phyloP scores from a whole-genome alignment of 2,888 invertebrate species.

The Nomada goodeniana region DNA sequence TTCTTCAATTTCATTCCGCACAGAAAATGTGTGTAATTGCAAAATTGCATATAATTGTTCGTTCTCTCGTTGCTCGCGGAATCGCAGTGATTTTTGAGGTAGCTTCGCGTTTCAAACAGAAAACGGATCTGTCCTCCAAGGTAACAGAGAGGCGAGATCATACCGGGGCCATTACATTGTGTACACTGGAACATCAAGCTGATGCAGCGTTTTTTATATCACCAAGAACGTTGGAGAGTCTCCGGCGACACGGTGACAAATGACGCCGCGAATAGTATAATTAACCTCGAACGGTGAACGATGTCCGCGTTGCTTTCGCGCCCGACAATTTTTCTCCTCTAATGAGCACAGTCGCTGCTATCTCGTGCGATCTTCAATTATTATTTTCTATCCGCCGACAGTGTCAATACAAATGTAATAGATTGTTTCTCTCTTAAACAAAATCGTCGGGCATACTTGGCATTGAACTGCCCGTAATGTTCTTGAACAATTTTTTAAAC shows the following conservation, averaged over 20 bases:
- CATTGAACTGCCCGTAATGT: too few relatives aligned
- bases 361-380: conserved; percentile 16
- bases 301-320: not conserved
- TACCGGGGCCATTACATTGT: conserved; percentile 8
- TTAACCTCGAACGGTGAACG: conserved; percentile 28
- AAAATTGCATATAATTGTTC: too few relatives aligned
- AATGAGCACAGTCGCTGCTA: not conserved
- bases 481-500: too few relatives aligned
- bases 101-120: not conserved
- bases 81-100: not conserved
- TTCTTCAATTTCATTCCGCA: too few relatives aligned
- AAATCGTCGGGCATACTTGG: too few relatives aligned
- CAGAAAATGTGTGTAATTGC: too few relatives aligned
- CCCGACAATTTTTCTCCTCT: conserved; percentile 27
- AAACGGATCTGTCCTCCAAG: conserved; percentile 7
- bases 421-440: too few relatives aligned
- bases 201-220: conserved; percentile 23
- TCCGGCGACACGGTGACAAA: conserved; percentile 18
- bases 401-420: too few relatives aligned
- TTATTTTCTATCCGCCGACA: not conserved
- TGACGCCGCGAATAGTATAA: conserved; percentile 28
- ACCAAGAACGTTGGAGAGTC: conserved; percentile 4
- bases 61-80: not conserved
- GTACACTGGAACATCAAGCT: conserved; percentile 5
- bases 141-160: not conserved